A percentile compares a stretch with the other conserved stretches of the same genome.
These are phyloP conservation scores for Craseonycteris thonglongyai DNA, from an alignment of 2,113 vertebrate genomes.

Conservation along the genomic window DNA sequence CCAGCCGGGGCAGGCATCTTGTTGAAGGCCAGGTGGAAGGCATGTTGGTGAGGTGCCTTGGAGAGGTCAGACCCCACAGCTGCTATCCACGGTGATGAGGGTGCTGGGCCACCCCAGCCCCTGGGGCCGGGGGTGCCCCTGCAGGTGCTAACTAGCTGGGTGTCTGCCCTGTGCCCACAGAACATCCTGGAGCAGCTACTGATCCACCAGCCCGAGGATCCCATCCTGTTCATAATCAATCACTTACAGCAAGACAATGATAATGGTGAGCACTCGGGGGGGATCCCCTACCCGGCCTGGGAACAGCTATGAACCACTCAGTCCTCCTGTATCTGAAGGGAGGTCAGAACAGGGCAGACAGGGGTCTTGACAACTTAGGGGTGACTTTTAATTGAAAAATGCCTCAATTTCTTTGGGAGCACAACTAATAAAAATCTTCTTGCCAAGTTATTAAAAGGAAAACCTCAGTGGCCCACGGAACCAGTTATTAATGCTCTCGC, in stretches of 20 bases:
- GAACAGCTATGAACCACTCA: not conserved
- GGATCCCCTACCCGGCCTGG: no score
- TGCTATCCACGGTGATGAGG: not conserved
- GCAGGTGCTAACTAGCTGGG: not conserved
- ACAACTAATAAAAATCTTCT: slow-evolving; percentile 69
- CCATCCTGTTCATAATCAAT: slow-evolving; percentile 85
- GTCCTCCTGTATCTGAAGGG: not conserved
- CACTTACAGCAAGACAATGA: slow-evolving; percentile 80
- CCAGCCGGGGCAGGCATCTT: not conserved
- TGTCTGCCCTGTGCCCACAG: slow-evolving; percentile 77
- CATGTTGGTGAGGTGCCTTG: not conserved
- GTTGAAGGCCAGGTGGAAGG: not conserved
- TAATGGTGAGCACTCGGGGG: slow-evolving; percentile 81
- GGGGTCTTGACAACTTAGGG: slow-evolving; percentile 31
- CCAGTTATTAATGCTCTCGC: slow-evolving; percentile 76
- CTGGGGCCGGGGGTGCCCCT: not conserved
- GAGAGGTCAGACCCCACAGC: not conserved
- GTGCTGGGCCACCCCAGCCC: not conserved
- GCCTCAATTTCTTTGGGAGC: slow-evolving; percentile 65
- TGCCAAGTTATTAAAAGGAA: slow-evolving; percentile 74
- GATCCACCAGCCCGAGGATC: slow-evolving; percentile 86
- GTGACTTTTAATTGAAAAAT: slow-evolving; percentile 49
- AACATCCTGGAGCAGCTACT: slow-evolving; percentile 85
- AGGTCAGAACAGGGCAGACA: not conserved
- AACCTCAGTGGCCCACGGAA: slow-evolving; percentile 68